A percentile compares a stretch with the other conserved stretches of the same genome.
Conservation (phyloP, 1,140 invertebrate genomes). For the Sycophaga agraensis region DNA sequence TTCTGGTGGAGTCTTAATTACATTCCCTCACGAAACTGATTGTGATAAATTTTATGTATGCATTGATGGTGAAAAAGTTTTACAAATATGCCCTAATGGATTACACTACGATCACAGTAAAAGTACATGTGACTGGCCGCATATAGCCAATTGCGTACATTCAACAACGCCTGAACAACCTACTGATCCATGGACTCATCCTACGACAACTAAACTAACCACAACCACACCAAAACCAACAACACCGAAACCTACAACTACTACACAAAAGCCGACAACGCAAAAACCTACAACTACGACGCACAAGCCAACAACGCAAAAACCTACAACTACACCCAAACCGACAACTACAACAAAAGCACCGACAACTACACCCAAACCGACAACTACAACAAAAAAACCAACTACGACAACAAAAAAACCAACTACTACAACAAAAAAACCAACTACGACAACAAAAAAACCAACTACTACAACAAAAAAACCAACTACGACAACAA, state of each 20-base stretch:
- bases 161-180: neutral
- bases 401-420: neutral
- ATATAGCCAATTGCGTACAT: neutral
- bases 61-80: slow-evolving; percentile 1
- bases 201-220: neutral
- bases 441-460: neutral
- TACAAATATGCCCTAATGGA: slow-evolving; percentile 6
- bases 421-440: neutral
- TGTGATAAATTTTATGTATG: slow-evolving; percentile 21
- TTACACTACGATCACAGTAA: neutral
- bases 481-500: neutral
- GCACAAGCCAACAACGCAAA: neutral
- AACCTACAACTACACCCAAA: neutral
- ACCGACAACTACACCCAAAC: neutral
- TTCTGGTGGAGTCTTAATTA: neutral
- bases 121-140: neutral
- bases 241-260: neutral
- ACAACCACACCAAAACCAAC: neutral
- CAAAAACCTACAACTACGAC: neutral
- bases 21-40: slow-evolving; percentile 6
- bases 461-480: too few species aligned
- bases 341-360: neutral
- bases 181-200: neutral
- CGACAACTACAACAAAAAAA: neutral
- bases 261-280: neutral